Conservation (phyloP, 2,797 vertebrate species). For the Muscicapa striata region DNA sequence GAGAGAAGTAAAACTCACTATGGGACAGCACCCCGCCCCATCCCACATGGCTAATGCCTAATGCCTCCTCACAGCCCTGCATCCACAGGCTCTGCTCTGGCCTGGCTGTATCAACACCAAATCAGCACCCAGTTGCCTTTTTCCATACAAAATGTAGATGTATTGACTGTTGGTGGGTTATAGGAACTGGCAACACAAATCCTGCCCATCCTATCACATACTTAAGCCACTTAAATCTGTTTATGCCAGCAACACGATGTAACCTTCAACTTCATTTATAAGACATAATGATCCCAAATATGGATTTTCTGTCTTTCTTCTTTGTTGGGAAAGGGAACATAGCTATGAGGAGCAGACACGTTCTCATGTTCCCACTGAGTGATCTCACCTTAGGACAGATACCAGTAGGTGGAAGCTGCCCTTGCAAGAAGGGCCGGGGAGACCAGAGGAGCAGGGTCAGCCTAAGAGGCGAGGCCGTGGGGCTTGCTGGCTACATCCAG, state of each 20-base stretch:
- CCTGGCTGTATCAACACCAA: neutral
- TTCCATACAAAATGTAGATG: neutral
- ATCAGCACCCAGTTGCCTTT: neutral
- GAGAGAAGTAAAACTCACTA: neutral
- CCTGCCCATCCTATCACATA: neutral
- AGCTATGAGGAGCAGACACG: neutral
- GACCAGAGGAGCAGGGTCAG: neutral
- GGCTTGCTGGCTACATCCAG: neutral
- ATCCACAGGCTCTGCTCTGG: neutral
- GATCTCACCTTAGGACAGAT: neutral
- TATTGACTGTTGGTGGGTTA: neutral
- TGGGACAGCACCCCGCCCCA: neutral
- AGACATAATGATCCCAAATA: neutral
- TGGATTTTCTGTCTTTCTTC: neutral
- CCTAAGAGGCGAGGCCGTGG: neutral
- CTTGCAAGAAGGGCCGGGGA: neutral
- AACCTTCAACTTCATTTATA: neutral
- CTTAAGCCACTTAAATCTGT: neutral
- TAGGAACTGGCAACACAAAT: neutral
- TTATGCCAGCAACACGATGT: neutral
- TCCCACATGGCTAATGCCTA: neutral
- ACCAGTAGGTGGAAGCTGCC: neutral
- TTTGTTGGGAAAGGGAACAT: neutral
- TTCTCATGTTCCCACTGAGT: neutral
- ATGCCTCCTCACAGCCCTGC: neutral